Evolutionary conservation across 2,888 invertebrate species (phyloP), one percentile per base, ranked within the genome.

Genomic region (Synanthedon tipuliformis): DNA sequence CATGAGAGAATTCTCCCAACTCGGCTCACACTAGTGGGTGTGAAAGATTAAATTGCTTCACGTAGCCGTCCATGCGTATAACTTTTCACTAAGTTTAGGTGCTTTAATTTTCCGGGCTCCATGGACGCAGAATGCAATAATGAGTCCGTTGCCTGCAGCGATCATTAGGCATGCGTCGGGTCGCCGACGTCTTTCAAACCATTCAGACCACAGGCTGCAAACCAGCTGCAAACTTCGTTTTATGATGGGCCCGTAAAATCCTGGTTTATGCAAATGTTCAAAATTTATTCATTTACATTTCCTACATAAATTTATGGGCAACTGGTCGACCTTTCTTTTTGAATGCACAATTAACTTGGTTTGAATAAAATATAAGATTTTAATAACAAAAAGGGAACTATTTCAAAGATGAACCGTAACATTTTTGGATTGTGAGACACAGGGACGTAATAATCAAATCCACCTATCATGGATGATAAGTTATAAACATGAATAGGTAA

Each of bases 41-140:
- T 45, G 45, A 45, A 45, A 45, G 12, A 45, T 45, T 45, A 45
- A 45, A 49, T 49, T 49, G 16, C 49, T 49, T 16, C 12, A 18
- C 34, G 34, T 34, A 34, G 34, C 10, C 49, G 3, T 49, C 49
- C 49, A 49, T 15, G 49, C 50, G 51, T 45, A 48, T 48, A 65
- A 61, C 60, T 70, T 68, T 65, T 61, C 63, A 64, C 65, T 69
- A 78, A 81, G 75, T 81, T 80, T 69, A 65, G 73, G 66, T 64
- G 65, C 62, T 69, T 75, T 84, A 81, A 84, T 83, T 83, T 83
- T 84, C 83, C 81, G 81, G 81, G 62, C 67, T 60, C 61, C 63
- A 64, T 61, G 57, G 57, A 66, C 71, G 61, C 63, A 66, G 63
- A 65, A 59, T 64, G 60, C 63, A 60, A 81, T 77, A 80, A 83